phyloP scores from a whole-genome alignment of 1,140 invertebrate species.

The Linepithema humile region DNA sequence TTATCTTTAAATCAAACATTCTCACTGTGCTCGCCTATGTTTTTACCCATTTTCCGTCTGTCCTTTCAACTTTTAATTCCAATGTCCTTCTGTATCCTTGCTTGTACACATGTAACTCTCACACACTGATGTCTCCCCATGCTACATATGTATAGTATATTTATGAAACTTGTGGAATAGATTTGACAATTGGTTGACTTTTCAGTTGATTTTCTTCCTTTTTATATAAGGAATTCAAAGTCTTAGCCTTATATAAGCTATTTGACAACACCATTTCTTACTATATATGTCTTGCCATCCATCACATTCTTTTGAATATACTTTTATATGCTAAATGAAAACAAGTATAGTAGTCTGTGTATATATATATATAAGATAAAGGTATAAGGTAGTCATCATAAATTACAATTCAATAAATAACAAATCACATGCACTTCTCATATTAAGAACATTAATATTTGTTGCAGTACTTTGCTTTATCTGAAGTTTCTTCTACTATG shows the following conservation, averaged over 20 bases:
- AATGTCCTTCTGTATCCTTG: background rate
- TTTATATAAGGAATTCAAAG: background rate
- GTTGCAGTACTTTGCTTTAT: constrained; percentile 96
- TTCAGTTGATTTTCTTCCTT: too few relatives aligned
- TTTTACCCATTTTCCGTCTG: background rate
- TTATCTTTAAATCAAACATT: background rate
- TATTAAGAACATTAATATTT: constrained; percentile 69
- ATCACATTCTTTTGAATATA: background rate
- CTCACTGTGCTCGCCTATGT: background rate
- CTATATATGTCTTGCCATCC: background rate
- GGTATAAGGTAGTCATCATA: background rate
- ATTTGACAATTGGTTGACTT: background rate
- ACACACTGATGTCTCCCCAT: too few relatives aligned
- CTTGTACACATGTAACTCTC: background rate
- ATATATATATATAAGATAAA: too few relatives aligned
- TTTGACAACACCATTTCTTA: background rate
- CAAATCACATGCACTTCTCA: background rate
- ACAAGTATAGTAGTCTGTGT: too few relatives aligned
- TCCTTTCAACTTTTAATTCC: background rate
- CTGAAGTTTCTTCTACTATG: constrained; percentile 98
- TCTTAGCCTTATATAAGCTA: constrained; percentile 31
- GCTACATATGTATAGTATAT: background rate
- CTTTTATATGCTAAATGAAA: background rate
- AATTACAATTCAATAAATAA: background rate
- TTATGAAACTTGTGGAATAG: background rate